These are phyloP conservation scores for Dunckerocampus dactyliophorus DNA, from an alignment of 2,113 vertebrate genomes.

Conservation along the genomic window DNA sequence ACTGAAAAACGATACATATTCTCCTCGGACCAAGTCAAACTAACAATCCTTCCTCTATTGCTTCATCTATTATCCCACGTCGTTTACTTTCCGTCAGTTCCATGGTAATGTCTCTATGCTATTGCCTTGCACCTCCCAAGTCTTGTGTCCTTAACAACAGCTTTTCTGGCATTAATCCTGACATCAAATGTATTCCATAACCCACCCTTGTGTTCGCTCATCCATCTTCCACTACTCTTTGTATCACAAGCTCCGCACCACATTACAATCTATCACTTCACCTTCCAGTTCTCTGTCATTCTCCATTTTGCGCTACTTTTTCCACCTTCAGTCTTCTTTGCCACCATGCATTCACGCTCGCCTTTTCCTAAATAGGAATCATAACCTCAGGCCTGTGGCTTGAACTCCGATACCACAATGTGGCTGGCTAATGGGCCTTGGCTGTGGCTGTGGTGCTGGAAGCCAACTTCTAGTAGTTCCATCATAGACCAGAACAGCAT, in stretches of 20 bases:
- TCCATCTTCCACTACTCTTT: slow-evolving; percentile 4
- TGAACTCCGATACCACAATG: slow-evolving; percentile 63
- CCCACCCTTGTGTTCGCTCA: not conserved
- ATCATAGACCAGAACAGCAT: slow-evolving; percentile 46
- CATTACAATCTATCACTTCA: slow-evolving; percentile 1
- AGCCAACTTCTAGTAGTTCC: slow-evolving; percentile 58
- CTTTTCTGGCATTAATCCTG: not conserved
- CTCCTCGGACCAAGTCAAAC: slow-evolving; percentile 29
- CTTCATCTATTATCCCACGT: slow-evolving; percentile 20
- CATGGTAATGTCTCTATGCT: slow-evolving; percentile 1
- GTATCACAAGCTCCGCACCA: not conserved
- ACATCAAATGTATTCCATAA: slow-evolving; percentile 1
- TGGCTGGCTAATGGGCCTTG: slow-evolving; percentile 65
- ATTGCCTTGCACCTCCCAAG: not conserved
- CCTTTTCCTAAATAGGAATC: slow-evolving; percentile 44
- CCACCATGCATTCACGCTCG: slow-evolving; percentile 32
- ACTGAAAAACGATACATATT: slow-evolving; percentile 6
- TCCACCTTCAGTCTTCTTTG: slow-evolving; percentile 19
- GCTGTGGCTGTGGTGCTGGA: slow-evolving; percentile 53
- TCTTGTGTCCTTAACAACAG: slow-evolving; percentile 2
- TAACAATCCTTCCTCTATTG: slow-evolving; percentile 13
- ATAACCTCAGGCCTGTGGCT: slow-evolving; percentile 65
- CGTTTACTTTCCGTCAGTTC: slow-evolving; percentile 3
- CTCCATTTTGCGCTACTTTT: not conserved
- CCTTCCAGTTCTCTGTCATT: slow-evolving; percentile 4